Evolutionary conservation across 2,888 invertebrate genomes (phyloP), one percentile per base, ranked within the genome.

Genomic region (Callimorpha dominula): DNA sequence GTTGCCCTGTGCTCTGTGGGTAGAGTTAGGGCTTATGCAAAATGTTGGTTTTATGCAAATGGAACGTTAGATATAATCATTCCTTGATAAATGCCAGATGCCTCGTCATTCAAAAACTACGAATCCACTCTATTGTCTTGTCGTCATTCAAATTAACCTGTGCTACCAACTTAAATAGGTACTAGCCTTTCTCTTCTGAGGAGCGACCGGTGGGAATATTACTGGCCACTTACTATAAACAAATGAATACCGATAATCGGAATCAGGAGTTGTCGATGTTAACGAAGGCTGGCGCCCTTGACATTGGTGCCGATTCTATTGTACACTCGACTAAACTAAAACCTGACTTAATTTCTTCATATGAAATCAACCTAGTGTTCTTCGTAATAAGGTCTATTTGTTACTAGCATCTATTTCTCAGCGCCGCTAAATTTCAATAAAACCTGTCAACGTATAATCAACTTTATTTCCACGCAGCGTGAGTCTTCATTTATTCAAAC

Each of bases 241-340:
- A 63, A 64, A 43, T 64, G 64, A 64, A 67, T 54, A 70, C 69
- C 42, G 65, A 60, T n/a, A 11, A 40, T 71, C 50, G 46, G 15
- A 31, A 9, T 63, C 17, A 42, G 42, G 43, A 64, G 42, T 43
- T 64, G 63, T 43, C 31, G 20, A 60, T 66, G 17, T 60, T 49
- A 68, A 62, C 68, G 68, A 62, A 62, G 46, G 68, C 60, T 62
- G 62, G 46, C 49, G 49, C 31, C 68, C 68, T 68, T 68, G 68
- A 62, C 68, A 62, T n/a, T n/a, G n/a, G n/a, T n/a, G n/a, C n/a
- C n/a, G n/a, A n/a, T n/a, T n/a, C n/a, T n/a, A n/a, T n/a, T n/a
- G n/a, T n/a, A n/a, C n/a, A n/a, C n/a, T n/a, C n/a, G n/a, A n/a
- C n/a, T n/a, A n/a, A n/a, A n/a, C n/a, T n/a, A n/a, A n/a, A n/a